Percentiles rank a stretch among this genome's conserved stretches.
These are phyloP conservation scores for Stictonetta naevosa DNA, from an alignment of 2,113 vertebrate genomes.

Conservation along the genomic window DNA sequence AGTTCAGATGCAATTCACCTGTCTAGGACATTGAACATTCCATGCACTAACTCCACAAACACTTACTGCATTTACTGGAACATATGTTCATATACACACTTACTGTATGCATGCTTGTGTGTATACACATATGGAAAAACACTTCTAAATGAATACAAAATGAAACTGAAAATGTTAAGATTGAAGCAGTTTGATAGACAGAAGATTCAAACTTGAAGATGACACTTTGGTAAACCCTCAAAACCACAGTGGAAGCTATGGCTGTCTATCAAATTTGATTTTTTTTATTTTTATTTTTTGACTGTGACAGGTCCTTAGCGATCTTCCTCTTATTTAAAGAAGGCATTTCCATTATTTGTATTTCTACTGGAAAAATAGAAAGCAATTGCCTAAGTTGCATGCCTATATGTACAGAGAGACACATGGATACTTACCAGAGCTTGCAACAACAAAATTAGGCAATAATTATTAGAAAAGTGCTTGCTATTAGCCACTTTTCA, in stretches of 20 bases:
- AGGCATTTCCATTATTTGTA: not conserved
- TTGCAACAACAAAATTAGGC: not conserved
- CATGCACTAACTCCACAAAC: slow-evolving; percentile 66
- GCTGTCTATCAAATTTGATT: not conserved
- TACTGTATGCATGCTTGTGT: slow-evolving; percentile 46
- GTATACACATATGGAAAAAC: slow-evolving; percentile 35
- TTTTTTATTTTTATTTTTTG: not conserved
- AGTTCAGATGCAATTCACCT: not conserved
- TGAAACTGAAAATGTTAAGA: not conserved
- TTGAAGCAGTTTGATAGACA: not conserved
- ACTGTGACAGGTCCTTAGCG: not conserved
- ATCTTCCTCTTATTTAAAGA: not conserved
- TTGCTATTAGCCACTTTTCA: not conserved
- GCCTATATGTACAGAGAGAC: not conserved
- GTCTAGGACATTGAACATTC: not conserved
- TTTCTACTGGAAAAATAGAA: not conserved
- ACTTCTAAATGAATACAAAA: slow-evolving; percentile 23
- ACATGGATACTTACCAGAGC: slow-evolving; percentile 3
- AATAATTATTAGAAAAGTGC: not conserved
- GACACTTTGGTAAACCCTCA: not conserved
- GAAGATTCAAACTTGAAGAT: slow-evolving; percentile 39
- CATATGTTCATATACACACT: slow-evolving; percentile 60
- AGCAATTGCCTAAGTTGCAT: not conserved
- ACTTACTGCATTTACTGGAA: not conserved
- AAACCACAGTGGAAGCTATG: not conserved